These are phyloP conservation scores for Entomobrya proxima DNA, from an alignment of 2,888 invertebrate genomes.

Conservation along the genomic window DNA sequence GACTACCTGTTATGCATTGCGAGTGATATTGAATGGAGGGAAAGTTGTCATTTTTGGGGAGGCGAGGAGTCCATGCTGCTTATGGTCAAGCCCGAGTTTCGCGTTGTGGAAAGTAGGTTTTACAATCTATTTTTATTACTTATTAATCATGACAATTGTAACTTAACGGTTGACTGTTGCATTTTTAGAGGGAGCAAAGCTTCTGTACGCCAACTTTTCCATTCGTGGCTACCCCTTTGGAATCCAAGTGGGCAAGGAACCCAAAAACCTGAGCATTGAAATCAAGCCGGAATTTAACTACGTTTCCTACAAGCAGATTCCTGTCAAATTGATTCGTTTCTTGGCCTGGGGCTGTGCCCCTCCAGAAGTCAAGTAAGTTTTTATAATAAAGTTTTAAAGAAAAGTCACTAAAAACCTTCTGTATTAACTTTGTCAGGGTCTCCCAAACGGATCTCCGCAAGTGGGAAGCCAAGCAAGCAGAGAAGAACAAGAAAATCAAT, in stretches of 20 bases:
- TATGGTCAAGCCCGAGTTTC: constrained; percentile 82
- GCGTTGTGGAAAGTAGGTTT: constrained; percentile 79
- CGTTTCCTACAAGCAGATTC: constrained; percentile 83
- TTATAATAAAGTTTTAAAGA: background rate
- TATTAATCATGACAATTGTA: background rate
- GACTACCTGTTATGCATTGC: constrained; percentile 87
- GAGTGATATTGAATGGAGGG: constrained; percentile 89
- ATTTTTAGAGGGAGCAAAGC: constrained; percentile 83
- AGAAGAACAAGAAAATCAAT: constrained; percentile 90
- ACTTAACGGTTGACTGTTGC: background rate
- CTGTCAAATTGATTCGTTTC: constrained; percentile 82
- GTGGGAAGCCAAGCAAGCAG: constrained; percentile 93
- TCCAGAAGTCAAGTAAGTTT: constrained; percentile 80
- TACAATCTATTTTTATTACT: background rate
- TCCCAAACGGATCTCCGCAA: constrained; percentile 92
- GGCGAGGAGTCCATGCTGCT: constrained; percentile 86
- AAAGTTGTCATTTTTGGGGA: constrained; percentile 90
- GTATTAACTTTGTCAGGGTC: constrained; percentile 80
- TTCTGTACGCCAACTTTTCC: constrained; percentile 89
- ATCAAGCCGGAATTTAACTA: constrained; percentile 87
- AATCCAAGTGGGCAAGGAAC: constrained; percentile 88
- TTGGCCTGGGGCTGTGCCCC: constrained; percentile 94
- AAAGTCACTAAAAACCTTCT: constrained; percentile 36
- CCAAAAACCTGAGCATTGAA: constrained; percentile 85
- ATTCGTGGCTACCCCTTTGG: constrained; percentile 92